Conservation (phyloP, 2,113 vertebrate genomes). For the Oxyura jamaicensis region DNA sequence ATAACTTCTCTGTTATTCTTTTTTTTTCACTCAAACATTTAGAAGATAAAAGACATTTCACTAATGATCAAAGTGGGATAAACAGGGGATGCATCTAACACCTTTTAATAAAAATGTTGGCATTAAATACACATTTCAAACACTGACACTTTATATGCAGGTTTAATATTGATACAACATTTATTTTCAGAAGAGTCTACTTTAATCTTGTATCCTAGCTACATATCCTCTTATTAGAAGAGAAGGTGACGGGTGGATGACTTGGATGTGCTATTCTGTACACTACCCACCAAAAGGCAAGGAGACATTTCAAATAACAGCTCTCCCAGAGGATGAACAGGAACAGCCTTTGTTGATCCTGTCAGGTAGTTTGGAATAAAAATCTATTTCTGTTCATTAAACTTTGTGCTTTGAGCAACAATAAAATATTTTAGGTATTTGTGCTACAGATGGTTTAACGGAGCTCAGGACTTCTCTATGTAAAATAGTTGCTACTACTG, state of each 20-base stretch:
- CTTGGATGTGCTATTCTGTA: not conserved
- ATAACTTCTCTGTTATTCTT: not conserved
- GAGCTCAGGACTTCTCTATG: not conserved
- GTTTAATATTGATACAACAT: not conserved
- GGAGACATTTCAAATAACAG: not conserved
- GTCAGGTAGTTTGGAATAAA: not conserved
- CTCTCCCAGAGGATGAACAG: not conserved
- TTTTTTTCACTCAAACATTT: not conserved
- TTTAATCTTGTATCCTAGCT: not conserved
- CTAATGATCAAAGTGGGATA: not conserved
- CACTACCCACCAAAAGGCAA: not conserved
- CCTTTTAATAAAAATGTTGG: not conserved
- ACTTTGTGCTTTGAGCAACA: not conserved
- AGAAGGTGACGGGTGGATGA: not conserved
- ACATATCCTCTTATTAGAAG: not conserved
- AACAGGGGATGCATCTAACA: not conserved
- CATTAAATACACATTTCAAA: not conserved
- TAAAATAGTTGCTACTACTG: not conserved
- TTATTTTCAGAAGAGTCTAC: not conserved
- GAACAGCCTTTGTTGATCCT: not conserved
- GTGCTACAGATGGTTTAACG: not conserved
- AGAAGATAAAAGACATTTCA: not conserved
- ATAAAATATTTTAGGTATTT: not conserved
- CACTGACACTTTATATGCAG: not conserved
- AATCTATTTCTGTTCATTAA: not conserved